Evolutionary conservation across 1,140 invertebrate genomes (phyloP), one percentile per base, ranked within the genome.

Genomic region (Halotydeus destructor): DNA sequence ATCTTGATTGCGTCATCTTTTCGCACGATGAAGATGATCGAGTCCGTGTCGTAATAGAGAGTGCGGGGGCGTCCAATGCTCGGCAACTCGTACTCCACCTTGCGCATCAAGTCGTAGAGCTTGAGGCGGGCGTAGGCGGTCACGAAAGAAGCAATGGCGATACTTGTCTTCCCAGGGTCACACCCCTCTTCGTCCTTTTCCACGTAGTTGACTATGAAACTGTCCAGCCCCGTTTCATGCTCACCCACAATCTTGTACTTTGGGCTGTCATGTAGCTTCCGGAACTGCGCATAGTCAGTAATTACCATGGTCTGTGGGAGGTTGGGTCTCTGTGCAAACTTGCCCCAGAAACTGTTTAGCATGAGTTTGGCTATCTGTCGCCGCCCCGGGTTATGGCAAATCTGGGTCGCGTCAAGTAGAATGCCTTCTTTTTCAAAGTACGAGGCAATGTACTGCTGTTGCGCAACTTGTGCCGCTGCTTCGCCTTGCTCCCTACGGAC

Each of bases 371-470:
- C 25, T 6, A 40, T 11, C 14, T 8, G 8, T n/a, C 38, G 3
- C 9, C 8, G 6, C 8, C 38, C 38, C 21, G 23, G 43, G 37
- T 50, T 53, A 1, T 49, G 16, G 25, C 37, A 22, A 21, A 54
- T 50, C 26, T 23, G 25, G 8, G 44, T n/a, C 2, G 1, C 5
- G 33, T 54, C 43, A 30, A 53, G 31, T 2, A 28, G 9, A 32
- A 53, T 36, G 2, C 49, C 50, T 41, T 54, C 51, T 12, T 43
- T 45, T 41, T 45, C 33, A 3, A 38, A 27, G 40, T 52, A 53
- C 8, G 46, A 30, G 3, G 27, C 16, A 21, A 54, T 46, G 38
- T 51, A 54, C 21, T 34, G 22, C 19, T 4, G 4, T 21, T 43
- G n/a, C n/a, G n/a, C n/a, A n/a, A n/a, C n/a, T n/a, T n/a, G n/a